phyloP scores from a whole-genome alignment of 2,797 vertebrate species.

The Corythornis leucogaster region DNA sequence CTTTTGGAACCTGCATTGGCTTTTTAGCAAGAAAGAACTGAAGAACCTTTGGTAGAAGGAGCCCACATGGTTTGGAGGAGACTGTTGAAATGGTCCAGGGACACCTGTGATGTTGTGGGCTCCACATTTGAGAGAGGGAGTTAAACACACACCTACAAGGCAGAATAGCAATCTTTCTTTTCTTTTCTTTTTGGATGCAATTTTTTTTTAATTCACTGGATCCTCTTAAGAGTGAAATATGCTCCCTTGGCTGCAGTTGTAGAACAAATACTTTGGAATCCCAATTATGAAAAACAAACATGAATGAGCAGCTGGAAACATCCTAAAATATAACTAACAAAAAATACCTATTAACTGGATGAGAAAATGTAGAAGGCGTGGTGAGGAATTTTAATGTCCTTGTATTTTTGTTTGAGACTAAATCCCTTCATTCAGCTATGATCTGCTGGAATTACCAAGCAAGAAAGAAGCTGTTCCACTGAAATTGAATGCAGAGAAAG shows the following conservation, averaged over 20 bases:
- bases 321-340: neutral
- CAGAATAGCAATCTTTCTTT: neutral
- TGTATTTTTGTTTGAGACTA: neutral
- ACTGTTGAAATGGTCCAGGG: neutral
- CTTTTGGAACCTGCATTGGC: neutral
- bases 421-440: neutral
- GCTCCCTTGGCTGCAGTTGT: neutral
- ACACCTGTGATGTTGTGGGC: neutral
- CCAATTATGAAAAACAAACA: neutral
- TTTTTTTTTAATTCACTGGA: neutral
- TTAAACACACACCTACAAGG: neutral
- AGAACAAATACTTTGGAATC: neutral
- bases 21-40: neutral
- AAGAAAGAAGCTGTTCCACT: neutral
- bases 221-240: neutral
- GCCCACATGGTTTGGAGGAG: neutral
- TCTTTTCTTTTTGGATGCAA: neutral
- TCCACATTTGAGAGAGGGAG: neutral
- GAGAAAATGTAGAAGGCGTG: neutral
- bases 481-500: conserved; percentile 7
- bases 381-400: conserved; percentile 11
- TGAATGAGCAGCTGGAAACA: neutral
- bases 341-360: neutral
- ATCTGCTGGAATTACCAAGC: neutral
- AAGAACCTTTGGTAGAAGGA: neutral